These are phyloP conservation scores for Tiaroga cobitis DNA, from an alignment of 2,797 vertebrate genomes.

Conservation along the genomic window DNA sequence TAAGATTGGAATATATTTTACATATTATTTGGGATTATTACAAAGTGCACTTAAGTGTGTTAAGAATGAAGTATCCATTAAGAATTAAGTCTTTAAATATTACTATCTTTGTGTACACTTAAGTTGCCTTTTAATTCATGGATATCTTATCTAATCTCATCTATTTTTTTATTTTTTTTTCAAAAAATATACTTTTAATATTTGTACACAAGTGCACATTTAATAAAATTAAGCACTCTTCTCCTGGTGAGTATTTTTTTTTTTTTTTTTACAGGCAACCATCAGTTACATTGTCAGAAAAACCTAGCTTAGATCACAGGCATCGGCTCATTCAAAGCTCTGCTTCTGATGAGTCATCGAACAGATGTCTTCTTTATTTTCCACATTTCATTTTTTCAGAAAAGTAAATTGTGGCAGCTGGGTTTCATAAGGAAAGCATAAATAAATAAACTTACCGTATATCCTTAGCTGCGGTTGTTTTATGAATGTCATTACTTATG, in stretches of 20 bases:
- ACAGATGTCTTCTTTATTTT: not conserved
- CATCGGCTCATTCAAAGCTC: not conserved
- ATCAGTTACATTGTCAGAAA: not conserved
- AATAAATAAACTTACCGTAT: not conserved
- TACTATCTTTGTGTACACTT: not conserved
- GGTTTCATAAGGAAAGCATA: not conserved
- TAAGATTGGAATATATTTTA: not conserved
- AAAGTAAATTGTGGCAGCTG: not conserved
- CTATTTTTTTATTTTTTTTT: not conserved
- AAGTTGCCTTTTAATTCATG: not conserved
- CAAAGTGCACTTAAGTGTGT: too few species aligned
- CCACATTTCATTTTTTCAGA: not conserved
- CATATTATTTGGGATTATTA: too few species aligned
- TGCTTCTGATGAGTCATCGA: constrained; percentile 6
- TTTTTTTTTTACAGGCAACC: not conserved
- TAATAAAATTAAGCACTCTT: not conserved
- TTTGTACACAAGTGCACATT: not conserved
- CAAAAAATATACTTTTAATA: not conserved
- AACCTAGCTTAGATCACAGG: not conserved
- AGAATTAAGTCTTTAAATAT: not conserved
- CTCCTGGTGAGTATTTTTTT: not conserved
- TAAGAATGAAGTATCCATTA: not conserved
- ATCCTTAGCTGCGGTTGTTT: not conserved
- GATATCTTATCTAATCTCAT: not conserved
- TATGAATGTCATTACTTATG: not conserved